phyloP scores from a whole-genome alignment of 2,797 vertebrate genomes.

The Neoniphon sammara region DNA sequence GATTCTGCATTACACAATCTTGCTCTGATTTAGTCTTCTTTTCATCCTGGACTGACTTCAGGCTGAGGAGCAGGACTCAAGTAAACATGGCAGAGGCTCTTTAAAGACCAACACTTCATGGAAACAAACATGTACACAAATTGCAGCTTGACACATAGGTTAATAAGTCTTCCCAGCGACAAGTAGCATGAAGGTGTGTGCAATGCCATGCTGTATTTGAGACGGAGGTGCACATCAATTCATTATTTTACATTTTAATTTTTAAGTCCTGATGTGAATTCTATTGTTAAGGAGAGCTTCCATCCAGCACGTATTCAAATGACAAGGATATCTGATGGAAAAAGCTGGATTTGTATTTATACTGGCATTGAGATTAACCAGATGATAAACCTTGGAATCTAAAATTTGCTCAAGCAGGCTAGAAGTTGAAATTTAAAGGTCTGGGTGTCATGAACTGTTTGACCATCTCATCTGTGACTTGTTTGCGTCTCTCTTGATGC shows the following conservation, averaged over 20 bases:
- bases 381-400: neutral
- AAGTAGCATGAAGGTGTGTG: constrained; percentile 23
- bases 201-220: constrained; percentile 38
- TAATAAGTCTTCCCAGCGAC: constrained; percentile 20
- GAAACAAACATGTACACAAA: constrained; percentile 33
- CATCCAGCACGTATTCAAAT: neutral
- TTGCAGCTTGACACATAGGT: constrained; percentile 20
- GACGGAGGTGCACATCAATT: constrained; percentile 28
- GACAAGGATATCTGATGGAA: constrained; percentile 5
- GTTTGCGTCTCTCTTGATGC: constrained; percentile 93
- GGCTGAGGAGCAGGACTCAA: neutral
- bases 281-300: neutral
- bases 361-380: constrained; percentile 17
- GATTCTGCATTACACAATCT: constrained; percentile 23
- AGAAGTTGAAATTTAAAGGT: constrained; percentile 87
- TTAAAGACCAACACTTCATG: constrained; percentile 24
- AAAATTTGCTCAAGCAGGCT: constrained; percentile 47
- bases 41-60: constrained; percentile 4
- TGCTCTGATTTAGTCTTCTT: constrained; percentile 31
- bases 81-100: constrained; percentile 9
- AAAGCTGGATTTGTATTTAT: constrained; percentile 6
- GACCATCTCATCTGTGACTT: constrained; percentile 89
- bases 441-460: constrained; percentile 93
- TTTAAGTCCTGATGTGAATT: constrained; percentile 25
- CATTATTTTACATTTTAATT: constrained; percentile 7